Percentiles rank a stretch among this genome's conserved stretches.
phyloP scores from a whole-genome alignment of 2,113 vertebrate genomes.

The Callipepla californica region DNA sequence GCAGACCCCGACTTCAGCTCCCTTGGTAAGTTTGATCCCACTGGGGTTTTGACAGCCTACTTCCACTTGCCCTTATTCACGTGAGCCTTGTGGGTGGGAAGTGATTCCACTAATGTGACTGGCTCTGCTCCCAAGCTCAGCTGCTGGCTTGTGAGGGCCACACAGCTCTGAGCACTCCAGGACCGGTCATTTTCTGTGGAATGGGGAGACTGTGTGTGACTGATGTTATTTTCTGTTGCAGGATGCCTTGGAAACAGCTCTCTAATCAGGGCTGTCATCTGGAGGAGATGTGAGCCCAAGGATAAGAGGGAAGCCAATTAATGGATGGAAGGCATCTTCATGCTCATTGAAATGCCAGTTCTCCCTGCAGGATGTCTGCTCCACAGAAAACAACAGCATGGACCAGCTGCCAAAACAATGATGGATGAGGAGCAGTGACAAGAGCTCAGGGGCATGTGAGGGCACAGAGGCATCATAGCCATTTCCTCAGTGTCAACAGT shows the following conservation, averaged over 20 bases:
- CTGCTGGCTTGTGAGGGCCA: not conserved
- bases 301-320: not conserved
- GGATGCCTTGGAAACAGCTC: slow-evolving; percentile 8
- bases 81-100: not conserved
- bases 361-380: not conserved
- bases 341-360: not conserved
- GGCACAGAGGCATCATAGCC: not conserved
- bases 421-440: not conserved
- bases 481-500: not conserved
- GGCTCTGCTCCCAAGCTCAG: not conserved
- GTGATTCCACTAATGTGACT: not conserved
- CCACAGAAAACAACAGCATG: fast-evolving
- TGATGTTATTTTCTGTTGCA: slow-evolving; percentile 44
- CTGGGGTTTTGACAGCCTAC: not conserved
- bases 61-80: not conserved
- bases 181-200: not conserved
- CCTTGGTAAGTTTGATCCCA: slow-evolving; percentile 44
- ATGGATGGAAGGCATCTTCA: not conserved
- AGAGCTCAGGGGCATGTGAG: not conserved
- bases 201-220: not conserved
- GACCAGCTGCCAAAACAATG: not conserved
- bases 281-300: not conserved
- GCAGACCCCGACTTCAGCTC: not conserved
- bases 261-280: not conserved
- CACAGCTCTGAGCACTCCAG: not conserved